Conservation (phyloP, 2,797 vertebrate species). For the Ceryle rudis region DNA sequence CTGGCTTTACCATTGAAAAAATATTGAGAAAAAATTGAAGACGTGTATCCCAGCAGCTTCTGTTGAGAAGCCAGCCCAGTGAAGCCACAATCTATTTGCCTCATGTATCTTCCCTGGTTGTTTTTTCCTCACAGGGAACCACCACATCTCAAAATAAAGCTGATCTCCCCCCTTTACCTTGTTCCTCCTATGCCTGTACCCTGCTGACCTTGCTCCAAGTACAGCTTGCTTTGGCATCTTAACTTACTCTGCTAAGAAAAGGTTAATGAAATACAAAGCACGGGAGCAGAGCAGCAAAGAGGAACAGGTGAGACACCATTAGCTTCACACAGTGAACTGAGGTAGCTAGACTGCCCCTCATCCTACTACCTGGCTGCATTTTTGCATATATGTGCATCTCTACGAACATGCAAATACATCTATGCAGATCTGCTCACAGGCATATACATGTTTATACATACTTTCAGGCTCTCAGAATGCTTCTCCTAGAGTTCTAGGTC, state of each 20-base stretch:
- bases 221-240: neutral
- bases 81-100: neutral
- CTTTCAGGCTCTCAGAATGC: neutral
- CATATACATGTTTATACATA: neutral
- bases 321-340: neutral
- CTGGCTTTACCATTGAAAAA: neutral
- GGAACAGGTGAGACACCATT: neutral
- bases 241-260: neutral
- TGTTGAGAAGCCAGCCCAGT: neutral
- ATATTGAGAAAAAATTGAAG: fast-evolving
- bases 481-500: neutral
- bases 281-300: neutral
- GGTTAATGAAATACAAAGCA: neutral
- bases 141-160: neutral
- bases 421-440: neutral
- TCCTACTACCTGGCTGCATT: neutral
- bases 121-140: neutral
- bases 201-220: neutral
- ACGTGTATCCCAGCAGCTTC: neutral
- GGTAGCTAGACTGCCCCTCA: neutral
- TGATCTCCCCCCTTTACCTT: neutral
- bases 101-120: neutral
- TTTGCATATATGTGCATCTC: fast-evolving
- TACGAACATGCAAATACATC: fast-evolving
- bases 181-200: neutral